Base-by-base conservation (phyloP, 2,113 vertebrate species). In the Nyctibius bracteatus region DNA sequence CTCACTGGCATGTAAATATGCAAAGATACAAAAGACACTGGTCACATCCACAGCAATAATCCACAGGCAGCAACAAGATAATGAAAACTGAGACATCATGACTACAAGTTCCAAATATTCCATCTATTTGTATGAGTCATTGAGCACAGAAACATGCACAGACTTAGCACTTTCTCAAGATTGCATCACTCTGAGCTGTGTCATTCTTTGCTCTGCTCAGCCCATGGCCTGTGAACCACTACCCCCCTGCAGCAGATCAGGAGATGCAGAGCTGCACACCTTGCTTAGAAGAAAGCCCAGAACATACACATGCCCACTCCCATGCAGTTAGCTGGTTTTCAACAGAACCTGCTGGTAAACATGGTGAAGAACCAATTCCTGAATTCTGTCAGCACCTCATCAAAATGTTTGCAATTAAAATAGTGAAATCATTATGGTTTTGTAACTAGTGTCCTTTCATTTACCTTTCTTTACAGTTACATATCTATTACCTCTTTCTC, bases 201-300 rank as follows among this genome's bases (percentile, higher is more conserved):
- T 16, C 0, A 0, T 20, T 57, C 68, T 28, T 49, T 31, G 21
- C 0, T 0, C 21, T 7, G 51, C 41, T 54, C 27, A 75, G 43
- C 23, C 0, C 0, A n/a, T 2, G 5, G 22, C 9, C 54, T 72
- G 47, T 21, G 44, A 61, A 28, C 24, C 1, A 2, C 35, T 22
- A 3, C 19, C 19, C 8, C 67, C 23, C 47, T 44, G 33, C 28
- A 65, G 52, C 15, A n/a, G n/a, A 28, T 16, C n/a, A 83, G 30
- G 24, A 9, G 25, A 31, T 7, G 17, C 35, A 39, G 17, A 70
- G 51, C 35, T 31, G 33, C 14, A 25, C 1, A 0, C 25, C 62
- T 75, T 8, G 12, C 6, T 54, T 52, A 61, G 80, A 54, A 39
- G 44, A 84, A 54, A 57, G 3, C 5, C 21, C 11, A 20, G 47